These are phyloP conservation scores for Phortica variegata DNA, from an alignment of 1,140 invertebrate genomes.

Conservation along the genomic window DNA sequence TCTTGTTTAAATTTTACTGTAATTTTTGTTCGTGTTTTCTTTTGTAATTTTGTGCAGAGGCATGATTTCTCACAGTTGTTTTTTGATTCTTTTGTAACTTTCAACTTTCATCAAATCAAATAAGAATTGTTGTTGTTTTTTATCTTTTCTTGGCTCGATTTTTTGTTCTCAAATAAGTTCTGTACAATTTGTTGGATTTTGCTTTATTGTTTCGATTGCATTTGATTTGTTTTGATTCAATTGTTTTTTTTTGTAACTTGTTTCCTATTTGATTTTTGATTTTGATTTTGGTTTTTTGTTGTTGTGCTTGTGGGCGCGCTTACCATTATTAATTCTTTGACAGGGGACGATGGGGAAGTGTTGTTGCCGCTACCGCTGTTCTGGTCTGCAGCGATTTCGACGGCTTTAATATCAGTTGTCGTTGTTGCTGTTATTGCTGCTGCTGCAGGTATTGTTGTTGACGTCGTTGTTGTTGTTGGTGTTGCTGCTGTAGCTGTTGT, in stretches of 20 bases:
- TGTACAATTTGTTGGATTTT: constrained; percentile 3
- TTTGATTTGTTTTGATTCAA: constrained; percentile 15
- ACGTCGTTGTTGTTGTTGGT: background rate
- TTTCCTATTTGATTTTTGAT: constrained; percentile 17
- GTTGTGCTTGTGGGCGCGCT: constrained; percentile 30
- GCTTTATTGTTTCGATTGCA: constrained; percentile 15
- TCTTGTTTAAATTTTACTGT: no score
- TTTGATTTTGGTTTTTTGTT: constrained; percentile 16
- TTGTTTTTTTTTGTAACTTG: constrained; percentile 26
- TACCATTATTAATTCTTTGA: constrained; percentile 53
- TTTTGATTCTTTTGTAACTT: constrained; percentile 14
- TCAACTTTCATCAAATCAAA: constrained; percentile 11
- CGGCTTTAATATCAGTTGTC: constrained; percentile 5
- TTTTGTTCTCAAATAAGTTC: no score
- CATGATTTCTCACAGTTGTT: no score
- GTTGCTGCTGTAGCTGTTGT: constrained; percentile 13
- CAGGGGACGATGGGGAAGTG: constrained; percentile 44
- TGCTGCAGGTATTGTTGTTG: constrained; percentile 20
- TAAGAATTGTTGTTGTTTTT: constrained; percentile 8
- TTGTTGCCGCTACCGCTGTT: constrained; percentile 5
- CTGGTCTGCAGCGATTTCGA: background rate
- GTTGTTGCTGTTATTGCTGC: constrained; percentile 18
- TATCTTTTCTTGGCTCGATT: constrained; percentile 3
- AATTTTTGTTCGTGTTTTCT: no score
- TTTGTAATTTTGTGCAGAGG: no score